Evolutionary conservation across 2,797 vertebrate genomes (phyloP), one percentile per base, ranked within the genome.

Genomic region (Galaxias olidus): DNA sequence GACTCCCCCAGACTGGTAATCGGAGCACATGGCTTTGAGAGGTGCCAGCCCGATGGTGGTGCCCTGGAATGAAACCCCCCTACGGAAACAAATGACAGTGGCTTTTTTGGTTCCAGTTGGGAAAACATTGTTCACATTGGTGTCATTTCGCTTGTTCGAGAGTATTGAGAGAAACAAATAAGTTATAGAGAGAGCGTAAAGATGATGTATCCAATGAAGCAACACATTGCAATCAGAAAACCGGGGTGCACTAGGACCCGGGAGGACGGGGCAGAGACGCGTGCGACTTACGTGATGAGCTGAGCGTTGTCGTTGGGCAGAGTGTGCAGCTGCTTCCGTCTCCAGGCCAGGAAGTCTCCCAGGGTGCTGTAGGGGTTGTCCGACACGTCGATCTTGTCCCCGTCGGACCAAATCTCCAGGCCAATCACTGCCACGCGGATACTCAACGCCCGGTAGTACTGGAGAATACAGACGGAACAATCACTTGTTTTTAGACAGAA

Each of bases 221-320:
- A 6, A 30, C 6, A 30, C 30, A 30, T 30, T 30, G 6, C 30
- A 30, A 6, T 3, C 30, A 30, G 30, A 6, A 30, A 30, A 30
- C 6, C 30, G 6, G 30, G 6, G 30, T 30, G 30, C 30, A 30
- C 6, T 30, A 30, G 30, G 42, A 19, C n/a, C n/a, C n/a, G n/a
- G n/a, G n/a, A n/a, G n/a, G n/a, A n/a, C n/a, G n/a, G 47, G 40
- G 41, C 19, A 12, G 57, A 64, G 19, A 15, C 12, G 12, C 55
- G 52, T 64, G 51, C 13, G 59, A 88, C 93, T 89, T 69, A 99
- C 97, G 96, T 98, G 86, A 99, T 91, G 46, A 98, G 87, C 41
- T 99, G 98, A 58, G 97, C 96, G 0, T 99, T 99, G 88, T 99
- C 98, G 0, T 98, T 95, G 49, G 92, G 95, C 63, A 93, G 93